Evolutionary conservation across 2,113 vertebrate genomes (phyloP).

Genomic region (Otis tarda): DNA sequence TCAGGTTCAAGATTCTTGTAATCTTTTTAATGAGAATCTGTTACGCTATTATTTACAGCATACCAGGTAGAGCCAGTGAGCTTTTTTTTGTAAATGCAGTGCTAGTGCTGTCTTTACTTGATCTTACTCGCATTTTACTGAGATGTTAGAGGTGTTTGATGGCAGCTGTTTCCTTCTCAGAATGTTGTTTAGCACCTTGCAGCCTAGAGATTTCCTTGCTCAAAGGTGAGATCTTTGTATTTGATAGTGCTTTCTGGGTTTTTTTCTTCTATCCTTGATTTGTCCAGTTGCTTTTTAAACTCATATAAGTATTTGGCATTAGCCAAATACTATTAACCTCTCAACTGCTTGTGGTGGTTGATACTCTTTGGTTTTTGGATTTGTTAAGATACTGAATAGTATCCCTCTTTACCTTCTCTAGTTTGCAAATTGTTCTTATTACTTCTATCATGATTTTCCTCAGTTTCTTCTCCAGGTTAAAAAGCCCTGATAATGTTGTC

Average conservation of each 20-base stretch:
- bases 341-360: not conserved
- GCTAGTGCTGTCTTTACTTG: not conserved
- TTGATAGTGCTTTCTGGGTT: not conserved
- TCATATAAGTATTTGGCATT: fast-evolving
- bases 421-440: not conserved
- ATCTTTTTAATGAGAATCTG: not conserved
- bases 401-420: not conserved
- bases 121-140: not conserved
- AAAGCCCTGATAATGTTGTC: not conserved
- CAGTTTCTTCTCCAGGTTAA: not conserved
- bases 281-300: not conserved
- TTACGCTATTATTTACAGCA: not conserved
- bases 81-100: not conserved
- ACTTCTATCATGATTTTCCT: not conserved
- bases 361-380: not conserved
- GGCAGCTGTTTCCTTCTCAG: not conserved
- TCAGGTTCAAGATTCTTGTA: not conserved
- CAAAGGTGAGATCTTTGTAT: not conserved
- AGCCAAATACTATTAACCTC: not conserved
- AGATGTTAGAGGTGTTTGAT: not conserved
- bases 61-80: not conserved
- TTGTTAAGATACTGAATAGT: not conserved
- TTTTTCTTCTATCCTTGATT: not conserved
- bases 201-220: not conserved
- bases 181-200: not conserved